Conservation (phyloP, 2,797 vertebrate genomes). For the Clarias fuscus region DNA sequence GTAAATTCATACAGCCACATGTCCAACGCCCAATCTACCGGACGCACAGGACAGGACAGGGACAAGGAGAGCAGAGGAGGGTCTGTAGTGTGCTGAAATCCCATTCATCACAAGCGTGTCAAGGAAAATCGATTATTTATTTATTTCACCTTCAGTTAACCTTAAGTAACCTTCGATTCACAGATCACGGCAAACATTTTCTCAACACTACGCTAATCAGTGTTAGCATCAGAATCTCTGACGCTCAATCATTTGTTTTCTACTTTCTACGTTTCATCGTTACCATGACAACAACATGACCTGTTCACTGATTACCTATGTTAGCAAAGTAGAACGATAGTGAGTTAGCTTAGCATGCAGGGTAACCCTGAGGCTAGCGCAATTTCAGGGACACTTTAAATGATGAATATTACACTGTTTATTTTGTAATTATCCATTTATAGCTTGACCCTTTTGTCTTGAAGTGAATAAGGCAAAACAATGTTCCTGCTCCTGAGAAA, state of each 20-base stretch:
- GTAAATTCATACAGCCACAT: constrained; percentile 60
- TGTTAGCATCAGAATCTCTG: not conserved
- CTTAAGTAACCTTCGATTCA: not conserved
- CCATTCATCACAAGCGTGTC: not conserved
- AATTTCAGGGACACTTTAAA: not conserved
- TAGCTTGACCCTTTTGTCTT: not conserved
- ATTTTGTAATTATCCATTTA: not conserved
- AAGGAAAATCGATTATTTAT: not conserved
- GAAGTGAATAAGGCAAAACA: not conserved
- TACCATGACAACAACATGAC: not conserved
- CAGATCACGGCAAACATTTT: not conserved
- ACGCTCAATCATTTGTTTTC: not conserved
- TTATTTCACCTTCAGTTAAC: not conserved
- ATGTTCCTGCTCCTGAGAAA: too few relatives aligned
- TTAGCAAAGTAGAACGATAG: too few relatives aligned
- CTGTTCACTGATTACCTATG: not conserved
- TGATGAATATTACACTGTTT: not conserved
- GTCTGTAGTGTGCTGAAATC: constrained; percentile 67
- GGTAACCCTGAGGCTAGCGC: not conserved
- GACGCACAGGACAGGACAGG: constrained; percentile 60
- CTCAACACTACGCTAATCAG: not conserved
- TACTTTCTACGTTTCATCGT: not conserved
- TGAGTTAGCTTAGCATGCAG: not conserved
- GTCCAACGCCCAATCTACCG: constrained; percentile 38
- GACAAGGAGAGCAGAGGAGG: constrained; percentile 65